A percentile compares a stretch with the other conserved stretches of the same genome.
Evolutionary conservation across 2,888 invertebrate genomes (phyloP).

Genomic region (Eurytoma californica): DNA sequence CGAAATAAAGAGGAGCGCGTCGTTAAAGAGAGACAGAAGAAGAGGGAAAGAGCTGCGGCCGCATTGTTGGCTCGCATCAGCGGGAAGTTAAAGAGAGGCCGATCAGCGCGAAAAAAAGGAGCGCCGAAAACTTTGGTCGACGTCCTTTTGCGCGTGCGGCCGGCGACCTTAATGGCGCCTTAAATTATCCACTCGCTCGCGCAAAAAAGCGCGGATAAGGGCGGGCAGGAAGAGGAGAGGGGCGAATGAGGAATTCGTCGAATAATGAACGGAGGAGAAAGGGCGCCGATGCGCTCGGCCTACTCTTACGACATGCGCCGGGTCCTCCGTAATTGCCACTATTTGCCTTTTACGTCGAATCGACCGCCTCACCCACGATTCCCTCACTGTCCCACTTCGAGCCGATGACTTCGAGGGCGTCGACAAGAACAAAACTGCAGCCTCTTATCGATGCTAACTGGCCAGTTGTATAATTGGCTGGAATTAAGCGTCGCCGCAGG

Average conservation of each 20-base stretch:
- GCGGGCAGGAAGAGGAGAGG: background rate
- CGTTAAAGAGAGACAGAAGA: conserved; percentile 9
- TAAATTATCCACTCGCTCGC: conserved; percentile 47
- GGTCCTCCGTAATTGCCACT: conserved; percentile 34
- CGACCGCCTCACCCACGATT: background rate
- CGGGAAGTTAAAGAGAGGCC: conserved; percentile 1
- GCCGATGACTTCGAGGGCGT: background rate
- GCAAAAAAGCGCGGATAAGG: conserved; percentile 33
- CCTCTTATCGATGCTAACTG: too few species aligned
- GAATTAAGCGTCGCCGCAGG: too few species aligned
- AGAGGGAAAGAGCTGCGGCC: background rate
- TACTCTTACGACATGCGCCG: background rate
- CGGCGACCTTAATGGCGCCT: conserved; percentile 46
- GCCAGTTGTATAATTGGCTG: too few species aligned
- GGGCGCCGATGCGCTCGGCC: background rate
- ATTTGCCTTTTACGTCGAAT: conserved; percentile 24
- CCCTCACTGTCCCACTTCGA: background rate
- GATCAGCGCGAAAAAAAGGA: background rate
- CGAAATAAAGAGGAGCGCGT: conserved; percentile 19
- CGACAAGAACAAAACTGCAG: too few species aligned
- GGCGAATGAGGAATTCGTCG: conserved; percentile 30
- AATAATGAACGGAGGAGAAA: conserved; percentile 32
- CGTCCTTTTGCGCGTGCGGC: background rate
- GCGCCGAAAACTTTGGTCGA: conserved; percentile 14
- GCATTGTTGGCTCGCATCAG: conserved; percentile 17